A percentile compares a stretch with the other conserved stretches of the same genome.
Conservation (phyloP, 2,113 vertebrate genomes). For the Scomber colias region DNA sequence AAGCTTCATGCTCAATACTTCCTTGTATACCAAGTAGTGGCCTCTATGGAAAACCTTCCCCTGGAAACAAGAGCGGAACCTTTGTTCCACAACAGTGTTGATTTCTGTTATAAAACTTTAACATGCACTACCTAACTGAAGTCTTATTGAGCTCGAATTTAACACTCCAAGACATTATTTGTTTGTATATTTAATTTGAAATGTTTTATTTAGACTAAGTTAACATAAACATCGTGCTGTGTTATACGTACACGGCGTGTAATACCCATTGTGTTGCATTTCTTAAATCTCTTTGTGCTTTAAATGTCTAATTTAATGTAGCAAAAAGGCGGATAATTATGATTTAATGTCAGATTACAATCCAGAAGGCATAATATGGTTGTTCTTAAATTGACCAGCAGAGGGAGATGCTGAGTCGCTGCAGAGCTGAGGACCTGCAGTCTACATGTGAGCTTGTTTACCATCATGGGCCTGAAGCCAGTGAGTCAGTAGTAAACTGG, state of each 20-base stretch:
- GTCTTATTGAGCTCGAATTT: background rate
- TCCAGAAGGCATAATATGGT: background rate
- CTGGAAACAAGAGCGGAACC: constrained; percentile 50
- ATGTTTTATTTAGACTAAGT: background rate
- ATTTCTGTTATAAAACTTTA: background rate
- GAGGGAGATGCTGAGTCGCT: constrained; percentile 19
- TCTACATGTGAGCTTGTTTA: constrained; percentile 34
- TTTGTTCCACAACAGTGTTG: background rate
- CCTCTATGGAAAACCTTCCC: constrained; percentile 9
- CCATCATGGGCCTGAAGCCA: background rate
- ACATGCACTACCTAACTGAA: background rate
- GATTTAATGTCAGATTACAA: background rate
- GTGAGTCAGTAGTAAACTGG: background rate
- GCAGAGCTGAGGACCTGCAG: background rate
- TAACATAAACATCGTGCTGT: background rate
- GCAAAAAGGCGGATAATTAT: background rate
- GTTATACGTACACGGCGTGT: background rate
- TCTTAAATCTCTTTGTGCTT: background rate
- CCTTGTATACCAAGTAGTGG: background rate
- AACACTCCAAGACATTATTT: background rate
- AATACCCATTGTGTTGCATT: background rate
- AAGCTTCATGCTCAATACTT: constrained; percentile 22
- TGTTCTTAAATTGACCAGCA: background rate
- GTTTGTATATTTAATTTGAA: background rate
- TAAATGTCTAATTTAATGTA: background rate